Evolutionary conservation across 2,888 invertebrate species (phyloP).

Genomic region (Lasius platythorax): DNA sequence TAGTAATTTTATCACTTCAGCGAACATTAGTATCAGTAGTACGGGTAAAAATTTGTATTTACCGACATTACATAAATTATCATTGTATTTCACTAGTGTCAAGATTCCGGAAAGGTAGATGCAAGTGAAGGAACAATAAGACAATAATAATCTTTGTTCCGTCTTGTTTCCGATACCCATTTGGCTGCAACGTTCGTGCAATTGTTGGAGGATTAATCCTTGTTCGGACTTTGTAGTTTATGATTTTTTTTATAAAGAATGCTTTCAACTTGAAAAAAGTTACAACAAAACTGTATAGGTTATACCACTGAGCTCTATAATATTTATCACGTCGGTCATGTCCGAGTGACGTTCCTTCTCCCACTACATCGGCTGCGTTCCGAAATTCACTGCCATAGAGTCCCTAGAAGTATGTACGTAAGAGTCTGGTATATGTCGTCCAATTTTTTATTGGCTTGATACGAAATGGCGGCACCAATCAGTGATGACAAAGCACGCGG

Average conservation of each 20-base stretch:
- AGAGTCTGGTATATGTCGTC: too few relatives aligned
- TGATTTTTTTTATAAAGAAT: background rate
- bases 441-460: too few relatives aligned
- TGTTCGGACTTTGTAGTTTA: background rate
- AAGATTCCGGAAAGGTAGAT: slow-evolving; percentile 89
- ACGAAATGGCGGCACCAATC: too few relatives aligned
- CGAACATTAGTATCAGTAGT: slow-evolving; percentile 83
- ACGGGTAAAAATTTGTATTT: slow-evolving; percentile 86
- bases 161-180: slow-evolving; percentile 49
- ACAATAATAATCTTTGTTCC: slow-evolving; percentile 79
- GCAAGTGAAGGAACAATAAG: slow-evolving; percentile 88
- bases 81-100: slow-evolving; percentile 87
- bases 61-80: slow-evolving; percentile 88
- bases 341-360: too few relatives aligned
- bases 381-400: too few relatives aligned
- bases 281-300: background rate
- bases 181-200: background rate
- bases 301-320: too few relatives aligned
- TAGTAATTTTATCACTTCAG: slow-evolving; percentile 87
- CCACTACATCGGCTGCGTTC: too few relatives aligned
- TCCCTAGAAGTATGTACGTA: too few relatives aligned
- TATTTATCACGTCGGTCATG: too few relatives aligned
- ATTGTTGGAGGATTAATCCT: background rate
- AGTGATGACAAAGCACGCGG: too few relatives aligned
- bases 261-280: background rate